These are phyloP conservation scores for Melanchra persicariae DNA, from an alignment of 2,888 invertebrate genomes.

Conservation along the genomic window DNA sequence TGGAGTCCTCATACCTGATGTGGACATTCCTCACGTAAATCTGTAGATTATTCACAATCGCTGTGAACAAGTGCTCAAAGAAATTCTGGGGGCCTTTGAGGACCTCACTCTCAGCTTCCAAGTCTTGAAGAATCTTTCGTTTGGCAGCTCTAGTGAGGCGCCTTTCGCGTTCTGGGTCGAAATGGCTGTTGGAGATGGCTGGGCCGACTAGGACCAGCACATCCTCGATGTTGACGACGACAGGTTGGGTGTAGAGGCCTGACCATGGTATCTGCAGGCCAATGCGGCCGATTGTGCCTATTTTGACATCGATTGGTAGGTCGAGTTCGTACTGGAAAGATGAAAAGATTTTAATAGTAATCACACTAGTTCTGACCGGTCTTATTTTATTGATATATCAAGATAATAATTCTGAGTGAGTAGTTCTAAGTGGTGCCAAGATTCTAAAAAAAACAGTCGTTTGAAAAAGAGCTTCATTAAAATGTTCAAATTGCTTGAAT, in stretches of 20 bases:
- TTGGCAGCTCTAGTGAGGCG: conserved; percentile 94
- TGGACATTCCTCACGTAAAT: conserved; percentile 95
- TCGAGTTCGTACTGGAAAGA: conserved; percentile 94
- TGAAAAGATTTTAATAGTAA: background rate
- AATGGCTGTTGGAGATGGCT: conserved; percentile 92
- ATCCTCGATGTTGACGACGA: conserved; percentile 94
- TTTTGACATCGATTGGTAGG: conserved; percentile 95
- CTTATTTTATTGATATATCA: no score
- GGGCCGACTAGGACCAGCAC: conserved; percentile 94
- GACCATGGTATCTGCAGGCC: conserved; percentile 95
- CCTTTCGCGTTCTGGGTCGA: conserved; percentile 94
- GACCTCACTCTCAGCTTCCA: conserved; percentile 91
- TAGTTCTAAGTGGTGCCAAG: no score
- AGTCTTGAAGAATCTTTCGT: conserved; percentile 92
- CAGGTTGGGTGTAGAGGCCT: conserved; percentile 93
- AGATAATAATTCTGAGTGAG: no score
- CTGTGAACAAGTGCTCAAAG: conserved; percentile 93
- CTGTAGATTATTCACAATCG: conserved; percentile 95
- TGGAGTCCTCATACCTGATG: conserved; percentile 94
- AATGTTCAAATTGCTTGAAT: background rate
- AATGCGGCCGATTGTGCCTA: conserved; percentile 94
- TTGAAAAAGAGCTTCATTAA: background rate
- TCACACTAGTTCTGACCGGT: background rate
- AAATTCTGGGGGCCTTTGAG: conserved; percentile 92
- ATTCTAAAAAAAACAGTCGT: no score